Evolutionary conservation across 2,888 invertebrate genomes (phyloP), one percentile per base, ranked within the genome.

Genomic region (Pollenia labialis): DNA sequence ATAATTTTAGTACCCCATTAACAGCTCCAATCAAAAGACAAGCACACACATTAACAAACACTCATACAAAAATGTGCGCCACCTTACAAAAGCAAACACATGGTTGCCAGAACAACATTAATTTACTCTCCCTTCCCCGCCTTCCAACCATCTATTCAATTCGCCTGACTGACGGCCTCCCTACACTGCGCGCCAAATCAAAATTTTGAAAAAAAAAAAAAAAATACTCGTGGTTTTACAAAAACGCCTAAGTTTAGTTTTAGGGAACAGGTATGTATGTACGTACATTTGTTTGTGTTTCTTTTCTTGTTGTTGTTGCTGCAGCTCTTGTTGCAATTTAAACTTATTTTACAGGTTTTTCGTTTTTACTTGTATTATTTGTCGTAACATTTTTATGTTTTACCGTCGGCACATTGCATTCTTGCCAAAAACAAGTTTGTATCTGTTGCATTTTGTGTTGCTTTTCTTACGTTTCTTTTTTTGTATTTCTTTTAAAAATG

Each of bases 381-480:
- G 18, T 50, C 48, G 23, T 40, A 48, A 16, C 16, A 50, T 68
- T 50, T 77, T 9, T 42, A 50, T 16, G 62, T 14, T 80, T 74
- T 84, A 87, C 87, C 87, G 87, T 64, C 87, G 87, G 87, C 77
- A 81, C 84, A 81, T 68, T 81, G 75, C 71, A 87, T 68, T 84
- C 62, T 68, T 74, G 56, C n/a, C 44, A 40, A 50, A 75, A 85
- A 85, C 82, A 80, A 56, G 86, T 87, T 82, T 81, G 12, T 58
- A 40, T 60, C 68, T 69, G 62, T 66, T 77, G 58, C 32, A 72
- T 69, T 60, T 46, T 80, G 7, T 52, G 42, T 14, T 64, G n/a
- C 1, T 14, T 72, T 50, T 46, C 75, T 85, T 32, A 32, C 4
- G 6, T 75, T 48, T 1, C 12, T 18, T 64, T 85, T 85, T 66